Evolutionary conservation across 2,888 invertebrate species (phyloP).

Genomic region (Trissolcus japonicus): DNA sequence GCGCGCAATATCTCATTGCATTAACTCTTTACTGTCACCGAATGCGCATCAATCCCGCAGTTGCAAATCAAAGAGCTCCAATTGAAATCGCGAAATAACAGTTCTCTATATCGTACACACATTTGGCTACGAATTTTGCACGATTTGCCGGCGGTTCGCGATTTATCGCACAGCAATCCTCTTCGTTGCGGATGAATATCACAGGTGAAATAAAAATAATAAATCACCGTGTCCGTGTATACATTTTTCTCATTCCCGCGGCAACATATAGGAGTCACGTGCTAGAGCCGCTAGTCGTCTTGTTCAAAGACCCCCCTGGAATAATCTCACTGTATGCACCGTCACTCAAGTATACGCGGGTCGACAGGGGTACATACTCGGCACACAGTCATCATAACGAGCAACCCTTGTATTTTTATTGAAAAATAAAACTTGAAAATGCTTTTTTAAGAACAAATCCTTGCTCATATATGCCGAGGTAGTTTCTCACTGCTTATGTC

Average conservation of each 20-base stretch:
- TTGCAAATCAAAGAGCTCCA: slow-evolving; percentile 12
- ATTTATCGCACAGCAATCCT: slow-evolving; percentile 1
- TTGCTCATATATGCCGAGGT: slow-evolving; percentile 2
- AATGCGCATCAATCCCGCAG: slow-evolving; percentile 15
- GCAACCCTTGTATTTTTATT: slow-evolving; percentile 59
- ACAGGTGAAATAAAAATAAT: slow-evolving; percentile 43
- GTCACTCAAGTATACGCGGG: slow-evolving; percentile 24
- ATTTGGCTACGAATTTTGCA: not conserved
- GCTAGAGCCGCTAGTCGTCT: slow-evolving; percentile 60
- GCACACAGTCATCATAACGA: slow-evolving; percentile 64
- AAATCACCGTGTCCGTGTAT: slow-evolving; percentile 25
- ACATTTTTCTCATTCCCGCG: slow-evolving; percentile 38
- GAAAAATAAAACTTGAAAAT: slow-evolving; percentile 32
- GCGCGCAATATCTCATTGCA: slow-evolving; percentile 24
- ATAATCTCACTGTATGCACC: not conserved
- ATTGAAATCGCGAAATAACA: slow-evolving; percentile 1
- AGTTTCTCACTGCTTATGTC: slow-evolving; percentile 15
- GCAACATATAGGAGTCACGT: slow-evolving; percentile 63
- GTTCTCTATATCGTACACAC: not conserved
- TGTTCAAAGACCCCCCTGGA: slow-evolving; percentile 58
- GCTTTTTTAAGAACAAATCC: slow-evolving; percentile 14
- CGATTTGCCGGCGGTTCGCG: not conserved
- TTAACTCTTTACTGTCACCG: slow-evolving; percentile 26
- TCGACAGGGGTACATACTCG: slow-evolving; percentile 24
- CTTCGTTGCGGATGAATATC: slow-evolving; percentile 10